These are phyloP conservation scores for Drosophila testacea DNA, from an alignment of 2,888 invertebrate species.

Conservation along the genomic window DNA sequence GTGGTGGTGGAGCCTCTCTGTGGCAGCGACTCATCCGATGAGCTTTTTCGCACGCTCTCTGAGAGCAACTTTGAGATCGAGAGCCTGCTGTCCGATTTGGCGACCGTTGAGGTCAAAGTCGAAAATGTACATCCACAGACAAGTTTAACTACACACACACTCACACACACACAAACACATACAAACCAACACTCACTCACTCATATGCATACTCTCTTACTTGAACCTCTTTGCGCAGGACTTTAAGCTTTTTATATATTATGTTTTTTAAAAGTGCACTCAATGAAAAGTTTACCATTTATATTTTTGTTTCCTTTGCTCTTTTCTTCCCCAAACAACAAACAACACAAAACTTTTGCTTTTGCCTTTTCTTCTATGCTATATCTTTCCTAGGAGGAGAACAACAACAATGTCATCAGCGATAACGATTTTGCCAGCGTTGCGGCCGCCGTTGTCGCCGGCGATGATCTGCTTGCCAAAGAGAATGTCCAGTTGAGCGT, in stretches of 20 bases:
- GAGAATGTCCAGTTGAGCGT: constrained; percentile 73
- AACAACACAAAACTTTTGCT: constrained; percentile 43
- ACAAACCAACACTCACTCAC: constrained; percentile 6
- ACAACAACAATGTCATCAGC: constrained; percentile 76
- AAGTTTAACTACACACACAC: constrained; percentile 20
- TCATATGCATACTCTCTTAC: constrained; percentile 1
- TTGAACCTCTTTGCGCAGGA: constrained; percentile 38
- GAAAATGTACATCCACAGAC: constrained; percentile 73
- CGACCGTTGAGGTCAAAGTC: constrained; percentile 91
- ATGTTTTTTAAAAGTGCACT: background rate
- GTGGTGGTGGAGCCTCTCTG: constrained; percentile 84
- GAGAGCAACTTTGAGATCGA: constrained; percentile 95
- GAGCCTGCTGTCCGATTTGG: constrained; percentile 92
- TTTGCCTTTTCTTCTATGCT: constrained; percentile 52
- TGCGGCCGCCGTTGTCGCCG: constrained; percentile 68
- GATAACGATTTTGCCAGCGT: constrained; percentile 72
- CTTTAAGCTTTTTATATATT: background rate
- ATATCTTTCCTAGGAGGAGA: constrained; percentile 85
- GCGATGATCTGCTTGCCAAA: constrained; percentile 76
- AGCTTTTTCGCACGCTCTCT: constrained; percentile 92
- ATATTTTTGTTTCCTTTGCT: constrained; percentile 52
- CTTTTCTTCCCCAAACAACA: constrained; percentile 82
- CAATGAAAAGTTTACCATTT: constrained; percentile 62
- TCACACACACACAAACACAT: background rate
- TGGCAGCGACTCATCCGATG: constrained; percentile 89